Evolutionary conservation across 2,888 invertebrate genomes (phyloP), one percentile per base, ranked within the genome.

Genomic region (Gari tellinella): DNA sequence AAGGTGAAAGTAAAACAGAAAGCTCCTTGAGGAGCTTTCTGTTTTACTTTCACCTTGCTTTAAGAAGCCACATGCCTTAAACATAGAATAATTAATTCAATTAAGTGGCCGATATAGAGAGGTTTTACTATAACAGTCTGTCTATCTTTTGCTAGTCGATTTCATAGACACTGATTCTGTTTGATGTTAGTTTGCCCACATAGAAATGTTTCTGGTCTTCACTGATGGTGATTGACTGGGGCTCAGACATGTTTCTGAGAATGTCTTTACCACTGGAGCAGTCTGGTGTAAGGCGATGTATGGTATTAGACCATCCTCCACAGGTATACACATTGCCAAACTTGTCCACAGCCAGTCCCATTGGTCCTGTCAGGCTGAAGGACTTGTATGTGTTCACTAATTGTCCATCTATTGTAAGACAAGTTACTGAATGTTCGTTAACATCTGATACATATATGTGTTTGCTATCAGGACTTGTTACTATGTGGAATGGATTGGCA

Each of bases 261-360:
- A 52, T 52, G 19, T 37, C 26, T 37, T 52, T 19, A 31, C 52
- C 52, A 4, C 31, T 37, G 15, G 52, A 52, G 17, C 26, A 26
- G 19, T 52, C 52, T 12, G 31, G 26, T 5, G 31, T 37, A 2
- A 52, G 31, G 26, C 37, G 31, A 52, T 37, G 37, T 14, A 52
- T 37, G 19, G 26, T 52, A 7, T 52, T 10, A n/a, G 37, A 25
- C 14, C 10, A 15, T 4, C 19, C 15, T 37, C 52, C 26, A 37
- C 52, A 52, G 17, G 31, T 37, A 52, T 37, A 52, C 15, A 52
- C 26, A 19, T 37, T 52, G 19, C 52, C 37, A 52, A 37, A 26
- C 37, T 19, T 52, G n/a, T 37, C 52, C 4, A 37, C 31, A 52
- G 52, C 17, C 17, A 52, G 15, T 37, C 52, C 52, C 17, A 14